Evolutionary conservation across 2,113 vertebrate species (phyloP).

Genomic region (Cyphotilapia sp.): DNA sequence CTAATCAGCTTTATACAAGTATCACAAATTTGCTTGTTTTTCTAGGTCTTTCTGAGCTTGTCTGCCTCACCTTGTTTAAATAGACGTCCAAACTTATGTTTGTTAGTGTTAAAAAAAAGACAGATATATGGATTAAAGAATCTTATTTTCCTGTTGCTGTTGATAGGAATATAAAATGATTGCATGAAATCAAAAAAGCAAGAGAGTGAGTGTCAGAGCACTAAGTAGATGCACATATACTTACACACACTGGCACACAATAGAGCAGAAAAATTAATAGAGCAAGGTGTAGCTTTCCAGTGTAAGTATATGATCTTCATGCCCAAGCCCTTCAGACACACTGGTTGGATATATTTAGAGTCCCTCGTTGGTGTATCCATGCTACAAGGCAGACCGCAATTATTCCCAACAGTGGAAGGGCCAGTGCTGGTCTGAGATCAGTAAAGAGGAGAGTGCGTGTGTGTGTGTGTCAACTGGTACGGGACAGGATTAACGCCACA

Average conservation of each 20-base stretch:
- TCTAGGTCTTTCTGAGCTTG: background rate
- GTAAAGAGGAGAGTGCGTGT: background rate
- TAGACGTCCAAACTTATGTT: background rate
- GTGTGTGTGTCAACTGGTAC: background rate
- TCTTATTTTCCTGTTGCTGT: background rate
- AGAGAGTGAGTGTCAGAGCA: background rate
- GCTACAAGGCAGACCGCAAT: slow-evolving; percentile 55
- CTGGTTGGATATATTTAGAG: slow-evolving; percentile 68
- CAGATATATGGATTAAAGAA: background rate
- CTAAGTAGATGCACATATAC: background rate
- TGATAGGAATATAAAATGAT: background rate
- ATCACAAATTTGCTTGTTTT: background rate
- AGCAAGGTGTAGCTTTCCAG: slow-evolving; percentile 42
- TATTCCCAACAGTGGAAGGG: slow-evolving; percentile 39
- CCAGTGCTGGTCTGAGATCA: slow-evolving; percentile 28
- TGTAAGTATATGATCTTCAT: slow-evolving; percentile 51
- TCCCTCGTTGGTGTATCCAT: slow-evolving; percentile 58
- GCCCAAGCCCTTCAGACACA: slow-evolving; percentile 50
- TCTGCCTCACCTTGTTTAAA: background rate
- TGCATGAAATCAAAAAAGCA: background rate
- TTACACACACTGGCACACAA: slow-evolving; percentile 8
- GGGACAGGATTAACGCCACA: background rate
- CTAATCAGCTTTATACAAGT: background rate
- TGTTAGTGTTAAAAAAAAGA: background rate
- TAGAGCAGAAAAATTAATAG: slow-evolving; percentile 11